phyloP scores from a whole-genome alignment of 92 coral and sea anemone species.

The Blastomussa wellsi region DNA sequence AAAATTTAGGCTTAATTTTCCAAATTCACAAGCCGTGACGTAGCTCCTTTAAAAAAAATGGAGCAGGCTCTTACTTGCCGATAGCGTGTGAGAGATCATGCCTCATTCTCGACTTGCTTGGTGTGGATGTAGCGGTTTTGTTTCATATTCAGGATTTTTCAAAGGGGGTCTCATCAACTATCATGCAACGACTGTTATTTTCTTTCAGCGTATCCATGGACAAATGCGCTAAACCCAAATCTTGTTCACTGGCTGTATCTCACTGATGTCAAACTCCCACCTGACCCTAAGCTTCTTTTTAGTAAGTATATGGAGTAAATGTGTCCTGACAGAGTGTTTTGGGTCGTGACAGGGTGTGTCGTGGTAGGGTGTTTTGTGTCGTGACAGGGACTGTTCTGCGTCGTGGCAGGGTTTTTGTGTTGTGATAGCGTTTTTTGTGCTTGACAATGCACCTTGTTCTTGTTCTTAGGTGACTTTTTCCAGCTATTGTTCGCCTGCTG shows the following conservation, averaged over 20 bases:
- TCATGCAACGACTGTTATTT: neutral
- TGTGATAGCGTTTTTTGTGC: neutral
- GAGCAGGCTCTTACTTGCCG: too few species aligned
- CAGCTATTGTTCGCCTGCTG: slow-evolving; percentile 95
- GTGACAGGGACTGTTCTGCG: neutral
- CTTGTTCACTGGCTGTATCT: slow-evolving; percentile 96
- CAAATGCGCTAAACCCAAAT: slow-evolving; percentile 73
- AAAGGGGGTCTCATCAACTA: too few species aligned
- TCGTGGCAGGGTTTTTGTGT: neutral
- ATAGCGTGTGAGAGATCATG: too few species aligned
- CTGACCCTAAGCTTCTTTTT: slow-evolving; percentile 79
- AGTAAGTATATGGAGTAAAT: neutral
- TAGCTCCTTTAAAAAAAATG: too few species aligned
- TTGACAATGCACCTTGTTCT: neutral
- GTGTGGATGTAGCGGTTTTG: too few species aligned
- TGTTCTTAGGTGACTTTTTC: slow-evolving; percentile 83
- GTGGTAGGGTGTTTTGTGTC: neutral
- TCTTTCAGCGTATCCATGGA: slow-evolving; percentile 93
- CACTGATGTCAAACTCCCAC: slow-evolving; percentile 90
- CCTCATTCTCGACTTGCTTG: too few species aligned
- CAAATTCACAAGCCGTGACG: too few species aligned
- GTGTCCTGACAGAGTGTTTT: neutral
- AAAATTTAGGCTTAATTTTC: too few species aligned
- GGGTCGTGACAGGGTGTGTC: neutral
- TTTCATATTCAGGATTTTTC: too few species aligned